These are phyloP conservation scores for Todiramphus chloris DNA, from an alignment of 2,113 vertebrate genomes.

Conservation along the genomic window DNA sequence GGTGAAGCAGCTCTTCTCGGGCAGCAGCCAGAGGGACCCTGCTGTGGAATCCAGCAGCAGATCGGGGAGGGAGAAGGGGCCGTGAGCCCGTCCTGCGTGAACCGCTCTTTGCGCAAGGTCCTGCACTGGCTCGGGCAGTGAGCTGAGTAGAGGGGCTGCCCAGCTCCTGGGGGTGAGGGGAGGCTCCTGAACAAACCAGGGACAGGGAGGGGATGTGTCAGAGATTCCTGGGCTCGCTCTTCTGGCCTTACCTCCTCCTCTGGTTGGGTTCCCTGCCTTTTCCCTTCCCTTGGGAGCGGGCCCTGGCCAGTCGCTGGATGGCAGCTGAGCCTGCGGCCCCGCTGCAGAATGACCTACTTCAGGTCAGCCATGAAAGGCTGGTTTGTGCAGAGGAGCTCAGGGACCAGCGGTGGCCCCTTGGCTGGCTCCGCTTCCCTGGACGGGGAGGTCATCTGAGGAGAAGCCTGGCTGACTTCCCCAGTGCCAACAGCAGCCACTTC, in stretches of 20 bases:
- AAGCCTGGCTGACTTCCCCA: not conserved
- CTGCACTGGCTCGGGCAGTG: accelerated
- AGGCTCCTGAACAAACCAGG: not conserved
- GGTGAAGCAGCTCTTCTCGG: not conserved
- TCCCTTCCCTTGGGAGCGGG: not conserved
- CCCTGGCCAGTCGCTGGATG: not conserved
- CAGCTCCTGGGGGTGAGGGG: accelerated
- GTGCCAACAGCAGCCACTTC: accelerated
- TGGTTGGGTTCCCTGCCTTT: not conserved
- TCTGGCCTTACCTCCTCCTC: not conserved
- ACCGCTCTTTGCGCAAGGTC: not conserved
- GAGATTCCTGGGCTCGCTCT: not conserved
- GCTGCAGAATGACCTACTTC: not conserved
- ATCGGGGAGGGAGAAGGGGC: not conserved
- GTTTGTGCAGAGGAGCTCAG: not conserved
- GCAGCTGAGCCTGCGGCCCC: not conserved
- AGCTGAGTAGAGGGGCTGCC: not conserved
- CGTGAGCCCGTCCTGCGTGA: accelerated
- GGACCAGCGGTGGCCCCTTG: not conserved
- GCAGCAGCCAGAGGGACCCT: not conserved
- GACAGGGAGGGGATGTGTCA: too few species aligned
- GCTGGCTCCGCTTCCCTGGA: not conserved
- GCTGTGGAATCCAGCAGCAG: not conserved
- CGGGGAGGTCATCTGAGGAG: not conserved
- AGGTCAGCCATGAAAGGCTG: not conserved